phyloP scores from a whole-genome alignment of 2,113 vertebrate species.

The Callospermophilus lateralis region DNA sequence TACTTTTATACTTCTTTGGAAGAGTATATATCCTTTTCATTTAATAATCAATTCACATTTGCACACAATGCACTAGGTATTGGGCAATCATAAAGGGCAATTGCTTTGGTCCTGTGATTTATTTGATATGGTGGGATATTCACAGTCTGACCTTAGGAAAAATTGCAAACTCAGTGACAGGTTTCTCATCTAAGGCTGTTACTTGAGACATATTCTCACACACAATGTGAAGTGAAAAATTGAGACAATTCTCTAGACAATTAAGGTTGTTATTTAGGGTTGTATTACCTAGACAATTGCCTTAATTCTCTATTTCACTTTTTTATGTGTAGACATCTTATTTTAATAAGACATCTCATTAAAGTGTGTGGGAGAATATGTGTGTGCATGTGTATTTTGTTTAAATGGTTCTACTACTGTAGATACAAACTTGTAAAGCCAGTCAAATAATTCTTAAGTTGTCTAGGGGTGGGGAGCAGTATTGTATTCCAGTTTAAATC shows the following conservation, averaged over 20 bases:
- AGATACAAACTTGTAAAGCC: background rate
- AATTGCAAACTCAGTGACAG: background rate
- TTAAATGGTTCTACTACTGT: background rate
- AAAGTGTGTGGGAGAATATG: too few species aligned
- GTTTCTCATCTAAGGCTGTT: background rate
- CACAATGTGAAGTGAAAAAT: constrained; percentile 31
- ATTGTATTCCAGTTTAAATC: background rate
- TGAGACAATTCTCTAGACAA: background rate
- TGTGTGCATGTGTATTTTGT: background rate
- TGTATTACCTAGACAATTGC: background rate
- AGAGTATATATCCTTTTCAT: background rate
- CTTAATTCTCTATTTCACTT: background rate
- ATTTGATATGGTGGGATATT: background rate
- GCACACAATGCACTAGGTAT: background rate
- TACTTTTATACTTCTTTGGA: background rate
- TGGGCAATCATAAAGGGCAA: background rate
- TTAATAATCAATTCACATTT: background rate
- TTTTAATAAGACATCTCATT: background rate
- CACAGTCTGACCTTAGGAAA: constrained; percentile 4
- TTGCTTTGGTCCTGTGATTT: constrained; percentile 12
- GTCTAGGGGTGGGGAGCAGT: background rate
- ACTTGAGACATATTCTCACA: background rate
- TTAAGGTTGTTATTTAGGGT: constrained; percentile 18
- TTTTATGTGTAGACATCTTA: background rate
- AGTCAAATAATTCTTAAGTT: background rate